phyloP scores from a whole-genome alignment of 2,113 vertebrate genomes.

The Nibea albiflora region DNA sequence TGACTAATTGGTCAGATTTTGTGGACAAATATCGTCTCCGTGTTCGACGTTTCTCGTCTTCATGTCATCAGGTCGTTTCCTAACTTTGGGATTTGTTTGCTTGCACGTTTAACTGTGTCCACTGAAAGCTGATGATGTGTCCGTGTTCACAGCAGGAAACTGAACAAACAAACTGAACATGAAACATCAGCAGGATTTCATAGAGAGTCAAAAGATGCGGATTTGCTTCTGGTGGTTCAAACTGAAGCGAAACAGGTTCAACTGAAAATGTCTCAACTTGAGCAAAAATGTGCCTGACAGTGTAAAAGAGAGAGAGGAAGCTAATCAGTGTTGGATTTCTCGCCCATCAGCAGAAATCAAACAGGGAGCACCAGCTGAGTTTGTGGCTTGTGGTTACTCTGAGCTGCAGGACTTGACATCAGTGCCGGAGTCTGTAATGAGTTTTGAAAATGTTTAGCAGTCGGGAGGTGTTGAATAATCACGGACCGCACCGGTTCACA shows the following conservation, averaged over 20 bases:
- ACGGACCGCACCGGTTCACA: background rate
- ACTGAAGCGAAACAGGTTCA: background rate
- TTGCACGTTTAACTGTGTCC: too few relatives aligned
- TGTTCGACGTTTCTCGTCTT: too few relatives aligned
- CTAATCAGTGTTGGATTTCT: background rate
- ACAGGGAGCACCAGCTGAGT: background rate
- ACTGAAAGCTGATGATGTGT: too few relatives aligned
- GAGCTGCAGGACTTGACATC: background rate
- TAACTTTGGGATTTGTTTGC: too few relatives aligned
- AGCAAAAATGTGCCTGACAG: conserved; percentile 1
- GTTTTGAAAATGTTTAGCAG: background rate
- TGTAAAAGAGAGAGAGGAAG: background rate
- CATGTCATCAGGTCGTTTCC: too few relatives aligned
- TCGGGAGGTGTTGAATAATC: background rate
- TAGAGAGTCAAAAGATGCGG: background rate
- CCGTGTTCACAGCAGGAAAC: too few relatives aligned
- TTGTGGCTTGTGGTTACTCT: background rate
- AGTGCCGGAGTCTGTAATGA: background rate
- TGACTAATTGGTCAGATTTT: too few relatives aligned
- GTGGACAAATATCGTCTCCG: too few relatives aligned
- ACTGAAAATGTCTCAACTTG: background rate
- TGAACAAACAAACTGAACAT: too few relatives aligned
- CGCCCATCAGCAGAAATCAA: background rate
- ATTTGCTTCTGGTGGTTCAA: background rate
- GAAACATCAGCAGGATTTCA: background rate